These are phyloP conservation scores for Drosophila leontia DNA, from an alignment of 1,140 invertebrate species.

Conservation along the genomic window DNA sequence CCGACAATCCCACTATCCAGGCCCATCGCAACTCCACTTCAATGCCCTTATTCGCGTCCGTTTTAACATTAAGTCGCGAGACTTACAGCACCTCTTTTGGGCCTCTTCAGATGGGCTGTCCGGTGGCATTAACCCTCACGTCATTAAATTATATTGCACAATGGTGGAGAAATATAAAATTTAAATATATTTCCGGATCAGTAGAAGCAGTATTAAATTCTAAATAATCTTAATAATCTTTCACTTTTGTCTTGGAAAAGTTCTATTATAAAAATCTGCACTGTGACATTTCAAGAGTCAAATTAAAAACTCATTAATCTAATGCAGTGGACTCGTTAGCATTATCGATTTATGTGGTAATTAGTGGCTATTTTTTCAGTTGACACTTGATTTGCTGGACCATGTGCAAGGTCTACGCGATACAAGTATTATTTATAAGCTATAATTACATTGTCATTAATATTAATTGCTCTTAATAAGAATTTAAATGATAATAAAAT, in stretches of 20 bases:
- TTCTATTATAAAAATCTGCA: background rate
- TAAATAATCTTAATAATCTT: background rate
- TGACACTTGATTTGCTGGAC: slow-evolving; percentile 1
- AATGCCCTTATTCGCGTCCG: slow-evolving; percentile 21
- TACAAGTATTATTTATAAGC: slow-evolving; percentile 9
- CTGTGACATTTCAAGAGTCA: slow-evolving; percentile 5
- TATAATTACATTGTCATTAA: slow-evolving; percentile 9
- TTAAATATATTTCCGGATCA: background rate
- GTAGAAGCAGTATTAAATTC: background rate
- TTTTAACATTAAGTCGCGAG: slow-evolving; percentile 29
- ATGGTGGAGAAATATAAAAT: background rate
- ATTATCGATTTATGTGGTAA: slow-evolving; percentile 8
- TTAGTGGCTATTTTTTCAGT: slow-evolving; percentile 3
- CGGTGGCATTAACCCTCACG: background rate
- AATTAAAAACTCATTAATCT: slow-evolving; percentile 14
- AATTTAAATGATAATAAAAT: slow-evolving; percentile 1
- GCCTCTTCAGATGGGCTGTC: slow-evolving; percentile 8
- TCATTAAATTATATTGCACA: background rate
- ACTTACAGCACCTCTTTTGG: slow-evolving; percentile 10
- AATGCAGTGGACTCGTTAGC: slow-evolving; percentile 3
- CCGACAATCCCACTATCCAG: slow-evolving; percentile 17
- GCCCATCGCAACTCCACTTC: slow-evolving; percentile 11
- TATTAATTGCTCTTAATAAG: slow-evolving; percentile 5
- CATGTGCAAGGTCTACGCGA: slow-evolving; percentile 1
- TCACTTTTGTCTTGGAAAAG: background rate